These are phyloP conservation scores for Zoanthus solanderi DNA, from an alignment of 92 coral and sea anemone species.

Conservation along the genomic window DNA sequence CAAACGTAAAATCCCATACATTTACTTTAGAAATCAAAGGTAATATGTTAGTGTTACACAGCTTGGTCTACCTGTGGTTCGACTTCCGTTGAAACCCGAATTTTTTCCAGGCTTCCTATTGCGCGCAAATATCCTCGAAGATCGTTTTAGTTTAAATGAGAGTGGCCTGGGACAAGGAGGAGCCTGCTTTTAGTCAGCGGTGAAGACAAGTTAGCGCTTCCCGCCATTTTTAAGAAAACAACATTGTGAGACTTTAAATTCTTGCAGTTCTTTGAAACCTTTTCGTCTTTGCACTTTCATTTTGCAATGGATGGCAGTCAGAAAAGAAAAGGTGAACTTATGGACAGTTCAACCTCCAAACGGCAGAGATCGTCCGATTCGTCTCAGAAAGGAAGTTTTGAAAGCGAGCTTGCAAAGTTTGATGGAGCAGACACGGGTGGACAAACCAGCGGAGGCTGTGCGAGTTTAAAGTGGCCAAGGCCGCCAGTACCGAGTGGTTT, in stretches of 20 bases:
- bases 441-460: conserved; percentile 24
- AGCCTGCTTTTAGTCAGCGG: conserved; percentile 25
- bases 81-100: no score
- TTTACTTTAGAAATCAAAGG: no score
- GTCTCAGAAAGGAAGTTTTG: conserved; percentile 82
- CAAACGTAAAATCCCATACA: no score
- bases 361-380: conserved; percentile 73
- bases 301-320: conserved; percentile 72
- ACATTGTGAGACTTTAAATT: background rate
- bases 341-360: conserved; percentile 69
- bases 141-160: background rate
- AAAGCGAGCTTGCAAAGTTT: conserved; percentile 83
- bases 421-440: conserved; percentile 27
- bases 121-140: no score
- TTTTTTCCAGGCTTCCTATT: no score
- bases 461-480: conserved; percentile 78
- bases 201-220: background rate
- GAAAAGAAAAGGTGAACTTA: conserved; percentile 76
- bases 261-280: background rate
- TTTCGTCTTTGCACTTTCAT: background rate
- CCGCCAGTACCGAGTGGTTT: conserved; percentile 74
- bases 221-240: conserved; percentile 28
- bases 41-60: no score
- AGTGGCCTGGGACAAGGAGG: background rate
- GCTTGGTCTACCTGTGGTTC: no score